Conservation (phyloP, 2,888 invertebrate genomes). For the Drosophila quinaria region DNA sequence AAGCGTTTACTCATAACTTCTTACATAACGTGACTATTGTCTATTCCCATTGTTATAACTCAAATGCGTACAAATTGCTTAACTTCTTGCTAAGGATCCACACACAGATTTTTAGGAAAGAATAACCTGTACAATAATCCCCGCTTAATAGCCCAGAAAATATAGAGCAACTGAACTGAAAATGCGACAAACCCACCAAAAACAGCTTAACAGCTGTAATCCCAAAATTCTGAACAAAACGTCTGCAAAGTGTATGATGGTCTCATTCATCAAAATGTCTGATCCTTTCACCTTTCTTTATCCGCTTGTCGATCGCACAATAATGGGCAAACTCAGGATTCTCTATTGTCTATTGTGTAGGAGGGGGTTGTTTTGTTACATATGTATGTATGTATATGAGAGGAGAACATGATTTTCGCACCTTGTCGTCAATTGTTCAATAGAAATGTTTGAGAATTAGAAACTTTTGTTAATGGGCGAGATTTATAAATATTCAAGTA, state of each 20-base stretch:
- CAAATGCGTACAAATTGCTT: constrained; percentile 64
- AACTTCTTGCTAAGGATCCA: constrained; percentile 59
- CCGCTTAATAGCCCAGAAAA: constrained; percentile 50
- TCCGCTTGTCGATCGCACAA: constrained; percentile 74
- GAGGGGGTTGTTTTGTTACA: constrained; percentile 33
- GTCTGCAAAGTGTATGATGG: constrained; percentile 61
- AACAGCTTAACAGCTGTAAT: constrained; percentile 77
- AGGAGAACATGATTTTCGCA: constrained; percentile 69
- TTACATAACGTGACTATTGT: constrained; percentile 61
- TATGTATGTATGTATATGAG: constrained; percentile 17
- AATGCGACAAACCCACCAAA: constrained; percentile 64
- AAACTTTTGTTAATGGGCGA: constrained; percentile 32
- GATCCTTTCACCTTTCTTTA: constrained; percentile 49
- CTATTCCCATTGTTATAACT: constrained; percentile 36
- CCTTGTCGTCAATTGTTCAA: constrained; percentile 64
- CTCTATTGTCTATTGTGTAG: constrained; percentile 31
- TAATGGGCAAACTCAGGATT: constrained; percentile 64
- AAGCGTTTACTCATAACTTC: constrained; percentile 64
- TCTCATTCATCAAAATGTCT: constrained; percentile 63
- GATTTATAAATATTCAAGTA: constrained; percentile 13
- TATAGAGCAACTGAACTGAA: constrained; percentile 56
- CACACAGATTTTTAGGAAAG: constrained; percentile 26
- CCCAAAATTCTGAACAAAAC: constrained; percentile 68
- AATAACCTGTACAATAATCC: constrained; percentile 62
- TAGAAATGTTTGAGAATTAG: constrained; percentile 40